Base-by-base conservation (phyloP, 2,888 invertebrate species). In the Amphiduros pacificus region DNA sequence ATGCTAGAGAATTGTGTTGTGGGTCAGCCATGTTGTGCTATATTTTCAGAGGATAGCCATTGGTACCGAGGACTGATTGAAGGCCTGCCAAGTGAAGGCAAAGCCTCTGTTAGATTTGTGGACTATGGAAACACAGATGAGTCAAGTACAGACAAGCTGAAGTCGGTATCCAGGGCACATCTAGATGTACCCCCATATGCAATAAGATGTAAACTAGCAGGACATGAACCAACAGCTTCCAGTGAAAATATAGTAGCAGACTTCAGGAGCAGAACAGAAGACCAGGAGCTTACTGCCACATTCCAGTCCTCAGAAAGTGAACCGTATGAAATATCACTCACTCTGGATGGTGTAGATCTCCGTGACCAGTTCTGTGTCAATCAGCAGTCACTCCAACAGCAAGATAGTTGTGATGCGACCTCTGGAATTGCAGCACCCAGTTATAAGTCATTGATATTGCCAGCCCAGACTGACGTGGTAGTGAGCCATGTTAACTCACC, bases 41-140 rank as follows among this genome's bases (percentile, higher is more conserved):
- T 66, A 32, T 74, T 61, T 52, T 31, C 62, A 27, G 74, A 73
- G 22, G 76, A 76, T 64, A 72, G 71, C 29, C 69, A 71, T 0
- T 78, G 78, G 77, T 76, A 75, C 59, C 62, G 78, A 14, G 74
- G 69, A 0, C 5, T 5, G 6, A 44, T 44, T 4, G 5, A n/a
- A 6, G 22, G 22, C 6, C n/a, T 44, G 20, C n/a, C 6, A 44
- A 22, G 44, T 24, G 40, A 55, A 17, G 54, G 20, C 28, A 24
- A 55, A n/a, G 52, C 70, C 0, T 20, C 52, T 3, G 72, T 74
- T 4, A 52, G 67, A 17, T 69, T 69, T 55, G 70, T 75, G 6
- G 75, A 75, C n/a, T 44, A 44, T 17, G 44, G 44, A n/a, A 44
- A 44, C 44, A 11, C 44, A 20, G 44, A 44, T 20, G 22, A 4